These are phyloP conservation scores for Cryptops parisi DNA, from an alignment of 2,888 invertebrate species.

Conservation along the genomic window DNA sequence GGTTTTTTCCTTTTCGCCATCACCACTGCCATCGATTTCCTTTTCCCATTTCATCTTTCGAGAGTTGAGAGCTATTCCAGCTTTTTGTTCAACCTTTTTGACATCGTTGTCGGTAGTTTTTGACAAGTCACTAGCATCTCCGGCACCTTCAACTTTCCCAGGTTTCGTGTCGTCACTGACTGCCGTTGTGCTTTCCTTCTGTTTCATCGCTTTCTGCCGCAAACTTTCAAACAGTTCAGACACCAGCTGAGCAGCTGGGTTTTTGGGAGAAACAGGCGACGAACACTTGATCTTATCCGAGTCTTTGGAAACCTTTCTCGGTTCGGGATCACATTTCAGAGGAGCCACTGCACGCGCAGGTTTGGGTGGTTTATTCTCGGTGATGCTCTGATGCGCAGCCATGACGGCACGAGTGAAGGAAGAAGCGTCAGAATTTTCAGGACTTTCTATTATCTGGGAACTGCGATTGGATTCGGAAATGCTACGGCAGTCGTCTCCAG, in stretches of 20 bases:
- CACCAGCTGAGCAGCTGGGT: conserved; percentile 60
- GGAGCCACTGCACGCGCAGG: background rate
- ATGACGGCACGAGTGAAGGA: conserved; percentile 10
- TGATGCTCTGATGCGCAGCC: conserved; percentile 8
- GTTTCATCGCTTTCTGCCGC: conserved; percentile 44
- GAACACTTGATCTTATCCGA: conserved; percentile 7
- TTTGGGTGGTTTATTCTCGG: conserved; percentile 10
- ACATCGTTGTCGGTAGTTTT: background rate
- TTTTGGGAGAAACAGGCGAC: conserved; percentile 16
- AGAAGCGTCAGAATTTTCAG: background rate
- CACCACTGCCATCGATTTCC: conserved; percentile 19
- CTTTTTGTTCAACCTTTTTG: background rate
- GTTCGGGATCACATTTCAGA: background rate
- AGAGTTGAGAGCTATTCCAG: background rate
- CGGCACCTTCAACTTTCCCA: background rate
- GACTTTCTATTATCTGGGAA: background rate
- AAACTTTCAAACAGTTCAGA: conserved; percentile 73
- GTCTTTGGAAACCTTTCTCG: conserved; percentile 5
- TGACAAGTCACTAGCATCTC: background rate
- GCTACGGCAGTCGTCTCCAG: background rate
- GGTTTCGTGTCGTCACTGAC: conserved; percentile 3
- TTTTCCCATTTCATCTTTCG: conserved; percentile 84
- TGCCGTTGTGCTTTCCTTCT: conserved; percentile 5
- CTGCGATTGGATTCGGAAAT: background rate
- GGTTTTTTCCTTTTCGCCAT: conserved; percentile 2